Evolutionary conservation across 2,888 invertebrate species (phyloP).

Genomic region (Encarsia formosa): DNA sequence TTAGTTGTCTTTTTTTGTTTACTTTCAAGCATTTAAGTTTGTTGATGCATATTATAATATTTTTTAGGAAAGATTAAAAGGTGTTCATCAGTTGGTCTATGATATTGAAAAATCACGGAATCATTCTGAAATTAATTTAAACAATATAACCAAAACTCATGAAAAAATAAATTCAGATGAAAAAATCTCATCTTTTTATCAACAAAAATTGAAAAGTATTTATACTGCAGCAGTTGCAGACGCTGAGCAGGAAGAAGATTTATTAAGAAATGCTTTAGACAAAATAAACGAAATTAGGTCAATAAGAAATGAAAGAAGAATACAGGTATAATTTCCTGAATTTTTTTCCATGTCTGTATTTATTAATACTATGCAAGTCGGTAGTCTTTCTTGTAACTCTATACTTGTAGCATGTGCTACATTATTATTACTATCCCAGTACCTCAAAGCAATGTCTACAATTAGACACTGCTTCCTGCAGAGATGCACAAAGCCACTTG

Average conservation of each 20-base stretch:
- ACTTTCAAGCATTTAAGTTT: too few relatives aligned
- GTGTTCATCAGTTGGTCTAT: constrained; percentile 70
- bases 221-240: constrained; percentile 78
- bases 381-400: too few relatives aligned
- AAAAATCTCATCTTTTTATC: constrained; percentile 53
- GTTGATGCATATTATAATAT: neutral
- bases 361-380: too few relatives aligned
- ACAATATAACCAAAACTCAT: constrained; percentile 73
- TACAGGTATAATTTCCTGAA: constrained; percentile 68
- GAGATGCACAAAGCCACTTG: too few relatives aligned
- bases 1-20: neutral
- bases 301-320: constrained; percentile 82
- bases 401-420: too few relatives aligned
- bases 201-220: constrained; percentile 73
- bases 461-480: too few relatives aligned
- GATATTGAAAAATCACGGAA: constrained; percentile 77
- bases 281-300: constrained; percentile 87
- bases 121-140: constrained; percentile 77
- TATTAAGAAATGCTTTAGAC: constrained; percentile 74
- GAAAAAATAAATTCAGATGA: constrained; percentile 59
- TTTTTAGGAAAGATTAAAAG: constrained; percentile 72
- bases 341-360: too few relatives aligned
- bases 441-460: too few relatives aligned
- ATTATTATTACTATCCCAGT: too few relatives aligned
- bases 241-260: constrained; percentile 78